Evolutionary conservation across 1,140 invertebrate genomes (phyloP).

Genomic region (Diplogasteroides magnus): DNA sequence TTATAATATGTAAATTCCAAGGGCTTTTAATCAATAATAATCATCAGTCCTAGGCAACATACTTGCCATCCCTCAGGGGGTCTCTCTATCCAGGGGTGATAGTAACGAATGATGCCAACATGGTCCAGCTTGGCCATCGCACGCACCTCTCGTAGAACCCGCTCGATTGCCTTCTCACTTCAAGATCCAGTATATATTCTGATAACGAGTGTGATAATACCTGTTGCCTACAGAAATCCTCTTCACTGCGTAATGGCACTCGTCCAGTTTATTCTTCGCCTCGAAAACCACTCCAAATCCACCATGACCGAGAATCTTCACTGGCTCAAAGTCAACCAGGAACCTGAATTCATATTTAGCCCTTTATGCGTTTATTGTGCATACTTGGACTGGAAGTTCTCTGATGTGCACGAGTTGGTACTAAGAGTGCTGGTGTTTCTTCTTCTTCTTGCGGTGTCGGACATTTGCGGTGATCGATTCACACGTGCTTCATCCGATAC

Average conservation of each 20-base stretch:
- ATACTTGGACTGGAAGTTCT: too few species aligned
- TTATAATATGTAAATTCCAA: constrained; percentile 52
- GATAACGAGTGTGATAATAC: constrained; percentile 57
- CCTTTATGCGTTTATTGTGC: too few species aligned
- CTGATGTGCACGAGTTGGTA: too few species aligned
- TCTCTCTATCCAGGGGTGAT: constrained; percentile 56
- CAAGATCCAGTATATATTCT: constrained; percentile 22
- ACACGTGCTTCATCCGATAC: too few species aligned
- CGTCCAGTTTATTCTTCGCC: constrained; percentile 86
- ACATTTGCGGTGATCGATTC: too few species aligned
- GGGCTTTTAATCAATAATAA: too few species aligned
- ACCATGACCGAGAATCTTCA: constrained; percentile 60
- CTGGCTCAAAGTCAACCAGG: constrained; percentile 57
- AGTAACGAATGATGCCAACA: constrained; percentile 77
- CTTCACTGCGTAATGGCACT: constrained; percentile 89
- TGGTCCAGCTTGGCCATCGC: constrained; percentile 89
- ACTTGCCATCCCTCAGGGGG: constrained; percentile 19
- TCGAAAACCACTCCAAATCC: constrained; percentile 96
- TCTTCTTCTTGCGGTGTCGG: too few species aligned
- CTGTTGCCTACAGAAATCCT: constrained; percentile 78
- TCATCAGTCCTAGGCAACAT: too few species aligned
- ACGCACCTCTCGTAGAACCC: constrained; percentile 85
- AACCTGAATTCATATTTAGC: constrained; percentile 56
- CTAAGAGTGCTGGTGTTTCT: too few species aligned
- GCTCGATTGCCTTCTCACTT: constrained; percentile 71